Conservation (phyloP, 2,888 invertebrate genomes). For the Xylocampa areola region DNA sequence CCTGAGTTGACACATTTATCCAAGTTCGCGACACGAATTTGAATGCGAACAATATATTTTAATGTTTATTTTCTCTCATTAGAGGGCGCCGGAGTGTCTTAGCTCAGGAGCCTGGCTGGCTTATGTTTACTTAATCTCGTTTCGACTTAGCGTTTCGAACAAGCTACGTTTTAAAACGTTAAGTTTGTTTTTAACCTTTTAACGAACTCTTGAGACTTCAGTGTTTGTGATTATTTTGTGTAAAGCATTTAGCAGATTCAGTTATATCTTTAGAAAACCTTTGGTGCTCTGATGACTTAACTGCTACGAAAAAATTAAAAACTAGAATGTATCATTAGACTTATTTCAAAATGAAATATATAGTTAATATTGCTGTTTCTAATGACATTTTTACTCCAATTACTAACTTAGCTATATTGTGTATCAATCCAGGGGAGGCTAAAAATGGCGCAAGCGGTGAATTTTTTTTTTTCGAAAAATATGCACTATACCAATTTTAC, state of each 20-base stretch:
- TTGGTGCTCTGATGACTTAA: too few species aligned
- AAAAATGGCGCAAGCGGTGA: too few species aligned
- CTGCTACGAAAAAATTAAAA: too few species aligned
- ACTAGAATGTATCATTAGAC: too few species aligned
- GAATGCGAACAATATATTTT: slow-evolving; percentile 46
- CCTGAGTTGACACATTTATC: slow-evolving; percentile 31
- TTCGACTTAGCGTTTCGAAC: too few species aligned
- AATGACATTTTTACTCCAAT: too few species aligned
- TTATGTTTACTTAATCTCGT: slow-evolving; percentile 48
- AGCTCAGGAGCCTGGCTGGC: slow-evolving; percentile 32
- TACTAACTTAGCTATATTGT: too few species aligned
- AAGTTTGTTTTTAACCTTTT: slow-evolving; percentile 39
- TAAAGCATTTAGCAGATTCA: slow-evolving; percentile 17
- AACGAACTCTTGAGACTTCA: slow-evolving; percentile 31
- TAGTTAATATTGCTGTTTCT: too few species aligned
- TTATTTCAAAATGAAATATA: too few species aligned
- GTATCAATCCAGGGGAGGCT: too few species aligned
- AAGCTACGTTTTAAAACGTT: slow-evolving; percentile 41
- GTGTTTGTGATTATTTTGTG: slow-evolving; percentile 27
- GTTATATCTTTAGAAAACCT: slow-evolving; percentile 7
- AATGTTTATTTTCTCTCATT: slow-evolving; percentile 41
- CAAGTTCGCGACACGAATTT: slow-evolving; percentile 38
- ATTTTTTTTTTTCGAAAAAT: too few species aligned
- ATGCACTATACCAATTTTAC: too few species aligned
- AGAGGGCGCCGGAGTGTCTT: slow-evolving; percentile 25